phyloP scores from a whole-genome alignment of 2,113 vertebrate genomes.

The Platysteira castanea region DNA sequence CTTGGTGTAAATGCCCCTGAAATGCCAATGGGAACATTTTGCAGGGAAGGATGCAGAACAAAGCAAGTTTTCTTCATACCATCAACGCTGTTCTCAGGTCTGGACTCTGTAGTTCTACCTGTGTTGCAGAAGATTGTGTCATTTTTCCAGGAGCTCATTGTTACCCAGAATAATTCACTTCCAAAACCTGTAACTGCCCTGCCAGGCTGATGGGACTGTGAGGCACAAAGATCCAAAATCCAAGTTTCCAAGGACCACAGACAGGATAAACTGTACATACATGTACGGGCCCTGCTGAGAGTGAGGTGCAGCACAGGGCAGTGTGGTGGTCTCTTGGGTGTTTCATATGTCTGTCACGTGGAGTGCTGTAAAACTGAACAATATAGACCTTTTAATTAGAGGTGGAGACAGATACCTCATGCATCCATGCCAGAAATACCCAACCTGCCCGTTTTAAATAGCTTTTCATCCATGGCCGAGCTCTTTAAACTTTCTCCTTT shows the following conservation, averaged over 20 bases:
- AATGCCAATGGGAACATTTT: background rate
- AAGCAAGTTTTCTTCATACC: background rate
- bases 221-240: background rate
- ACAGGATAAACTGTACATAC: background rate
- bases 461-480: slow-evolving; percentile 66
- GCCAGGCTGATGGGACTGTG: background rate
- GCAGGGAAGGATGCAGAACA: background rate
- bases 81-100: background rate
- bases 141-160: background rate
- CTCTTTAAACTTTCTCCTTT: slow-evolving; percentile 66
- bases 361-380: slow-evolving; percentile 30
- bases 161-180: background rate
- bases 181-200: background rate
- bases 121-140: background rate
- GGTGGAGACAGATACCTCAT: slow-evolving; percentile 47
- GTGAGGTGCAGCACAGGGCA: background rate
- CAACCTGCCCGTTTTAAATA: slow-evolving; percentile 50
- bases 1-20: background rate
- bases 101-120: background rate
- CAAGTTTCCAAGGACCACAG: background rate
- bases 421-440: slow-evolving; percentile 50
- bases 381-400: slow-evolving; percentile 60
- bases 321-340: background rate
- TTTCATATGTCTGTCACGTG: background rate
- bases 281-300: fast-evolving